Evolutionary conservation across 1,140 invertebrate species (phyloP).

Genomic region (Dryas iulia): DNA sequence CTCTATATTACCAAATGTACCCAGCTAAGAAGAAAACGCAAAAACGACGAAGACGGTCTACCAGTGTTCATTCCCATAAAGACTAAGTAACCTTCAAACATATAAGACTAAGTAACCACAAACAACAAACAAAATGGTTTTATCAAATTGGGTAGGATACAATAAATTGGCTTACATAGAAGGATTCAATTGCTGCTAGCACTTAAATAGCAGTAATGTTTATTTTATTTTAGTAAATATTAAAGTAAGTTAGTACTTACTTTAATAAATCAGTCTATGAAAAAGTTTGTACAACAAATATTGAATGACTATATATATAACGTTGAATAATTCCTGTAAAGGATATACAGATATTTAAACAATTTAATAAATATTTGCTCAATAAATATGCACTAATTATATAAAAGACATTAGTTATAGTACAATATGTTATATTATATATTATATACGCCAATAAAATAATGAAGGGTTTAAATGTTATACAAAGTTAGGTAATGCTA

Average conservation of each 20-base stretch:
- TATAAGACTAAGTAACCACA: neutral
- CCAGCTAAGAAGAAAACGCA: neutral
- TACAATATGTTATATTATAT: neutral
- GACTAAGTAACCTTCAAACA: neutral
- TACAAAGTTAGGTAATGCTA: neutral
- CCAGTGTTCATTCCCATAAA: constrained; percentile 4
- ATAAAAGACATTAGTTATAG: neutral
- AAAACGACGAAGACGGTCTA: constrained; percentile 14
- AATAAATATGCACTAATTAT: neutral
- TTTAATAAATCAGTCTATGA: too few species aligned
- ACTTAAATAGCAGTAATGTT: too few species aligned
- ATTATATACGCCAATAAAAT: too few species aligned
- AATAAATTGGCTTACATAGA: too few species aligned
- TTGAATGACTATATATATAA: too few species aligned
- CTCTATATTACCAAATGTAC: constrained; percentile 78
- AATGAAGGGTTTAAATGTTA: neutral
- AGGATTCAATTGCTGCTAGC: too few species aligned
- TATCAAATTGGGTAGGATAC: too few species aligned
- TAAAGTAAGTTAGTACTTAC: too few species aligned
- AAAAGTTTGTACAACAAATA: too few species aligned
- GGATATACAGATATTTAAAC: neutral
- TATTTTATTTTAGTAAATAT: too few species aligned
- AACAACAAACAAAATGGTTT: too few species aligned
- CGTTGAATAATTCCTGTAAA: neutral
- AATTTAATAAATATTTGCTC: neutral